A percentile compares a stretch with the other conserved stretches of the same genome.
These are phyloP conservation scores for Drosophila cyrtoloma DNA, from an alignment of 2,888 invertebrate species.

Conservation along the genomic window DNA sequence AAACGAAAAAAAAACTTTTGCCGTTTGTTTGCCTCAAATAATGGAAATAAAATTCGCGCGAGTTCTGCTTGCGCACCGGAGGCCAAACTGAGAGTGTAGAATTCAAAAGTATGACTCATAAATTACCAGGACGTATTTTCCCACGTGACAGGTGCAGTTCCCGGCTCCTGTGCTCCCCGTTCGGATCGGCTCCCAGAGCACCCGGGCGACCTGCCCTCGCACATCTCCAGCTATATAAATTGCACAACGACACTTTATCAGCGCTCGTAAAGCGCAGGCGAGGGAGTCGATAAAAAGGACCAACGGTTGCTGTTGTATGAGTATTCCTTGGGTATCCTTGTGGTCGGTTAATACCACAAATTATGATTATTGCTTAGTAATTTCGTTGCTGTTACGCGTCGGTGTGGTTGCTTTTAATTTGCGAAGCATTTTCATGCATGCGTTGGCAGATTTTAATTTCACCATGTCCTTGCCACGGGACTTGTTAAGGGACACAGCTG, in stretches of 20 bases:
- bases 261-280: conserved; percentile 39
- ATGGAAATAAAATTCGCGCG: conserved; percentile 45
- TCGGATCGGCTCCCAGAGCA: conserved; percentile 25
- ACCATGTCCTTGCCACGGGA: not conserved
- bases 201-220: conserved; percentile 7
- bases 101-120: conserved; percentile 57
- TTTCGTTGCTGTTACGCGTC: conserved; percentile 38
- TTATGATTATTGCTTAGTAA: conserved; percentile 77
- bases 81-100: conserved; percentile 43
- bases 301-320: conserved; percentile 7
- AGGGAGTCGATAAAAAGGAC: conserved; percentile 26
- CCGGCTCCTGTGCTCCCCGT: conserved; percentile 1
- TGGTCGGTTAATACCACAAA: conserved; percentile 64
- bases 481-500: conserved; percentile 25
- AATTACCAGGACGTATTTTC: conserved; percentile 59
- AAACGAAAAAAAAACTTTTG: conserved; percentile 40
- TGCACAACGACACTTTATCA: conserved; percentile 75
- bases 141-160: conserved; percentile 67
- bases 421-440: conserved; percentile 49
- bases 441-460: conserved; percentile 44
- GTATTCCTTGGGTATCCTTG: conserved; percentile 3
- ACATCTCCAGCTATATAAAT: conserved; percentile 62
- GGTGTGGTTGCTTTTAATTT: conserved; percentile 50
- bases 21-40: conserved; percentile 50
- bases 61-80: conserved; percentile 15